Percentiles rank a stretch among this genome's conserved stretches.
Evolutionary conservation across 2,797 vertebrate genomes (phyloP).

Genomic region (Balearica regulorum): DNA sequence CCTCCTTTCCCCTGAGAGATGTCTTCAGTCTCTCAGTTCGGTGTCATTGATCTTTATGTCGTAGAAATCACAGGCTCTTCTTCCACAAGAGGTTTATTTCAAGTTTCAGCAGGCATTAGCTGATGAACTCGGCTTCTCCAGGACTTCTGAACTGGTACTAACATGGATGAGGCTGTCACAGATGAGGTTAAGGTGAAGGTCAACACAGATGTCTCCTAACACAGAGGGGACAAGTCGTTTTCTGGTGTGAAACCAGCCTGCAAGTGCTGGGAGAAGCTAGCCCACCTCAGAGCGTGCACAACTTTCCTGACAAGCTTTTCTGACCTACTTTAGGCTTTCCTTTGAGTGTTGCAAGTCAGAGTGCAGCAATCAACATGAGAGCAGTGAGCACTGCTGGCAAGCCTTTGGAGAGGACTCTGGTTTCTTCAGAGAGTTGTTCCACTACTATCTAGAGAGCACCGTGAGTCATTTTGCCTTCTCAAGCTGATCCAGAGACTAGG

Average conservation of each 20-base stretch:
- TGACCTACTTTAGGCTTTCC: not conserved
- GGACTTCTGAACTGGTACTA: not conserved
- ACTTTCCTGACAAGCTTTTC: not conserved
- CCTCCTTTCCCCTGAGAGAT: not conserved
- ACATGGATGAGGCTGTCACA: not conserved
- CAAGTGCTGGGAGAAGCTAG: not conserved
- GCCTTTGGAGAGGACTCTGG: not conserved
- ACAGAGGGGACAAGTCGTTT: not conserved
- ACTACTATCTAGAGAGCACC: not conserved
- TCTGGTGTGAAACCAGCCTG: not conserved
- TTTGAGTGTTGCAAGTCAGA: not conserved
- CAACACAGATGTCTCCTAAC: not conserved
- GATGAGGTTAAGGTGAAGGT: not conserved
- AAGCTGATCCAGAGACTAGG: not conserved
- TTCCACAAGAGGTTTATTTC: not conserved
- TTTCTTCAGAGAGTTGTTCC: not conserved
- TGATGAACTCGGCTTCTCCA: not conserved
- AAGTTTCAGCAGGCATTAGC: not conserved
- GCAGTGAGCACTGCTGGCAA: not conserved
- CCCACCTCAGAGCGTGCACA: not conserved
- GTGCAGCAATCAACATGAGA: not conserved
- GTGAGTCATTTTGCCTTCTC: not conserved
- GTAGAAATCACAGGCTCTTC: not conserved
- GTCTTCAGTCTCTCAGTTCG: not conserved
- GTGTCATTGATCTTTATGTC: not conserved